phyloP scores from a whole-genome alignment of 2,113 vertebrate genomes.

The Athene cunicularia region DNA sequence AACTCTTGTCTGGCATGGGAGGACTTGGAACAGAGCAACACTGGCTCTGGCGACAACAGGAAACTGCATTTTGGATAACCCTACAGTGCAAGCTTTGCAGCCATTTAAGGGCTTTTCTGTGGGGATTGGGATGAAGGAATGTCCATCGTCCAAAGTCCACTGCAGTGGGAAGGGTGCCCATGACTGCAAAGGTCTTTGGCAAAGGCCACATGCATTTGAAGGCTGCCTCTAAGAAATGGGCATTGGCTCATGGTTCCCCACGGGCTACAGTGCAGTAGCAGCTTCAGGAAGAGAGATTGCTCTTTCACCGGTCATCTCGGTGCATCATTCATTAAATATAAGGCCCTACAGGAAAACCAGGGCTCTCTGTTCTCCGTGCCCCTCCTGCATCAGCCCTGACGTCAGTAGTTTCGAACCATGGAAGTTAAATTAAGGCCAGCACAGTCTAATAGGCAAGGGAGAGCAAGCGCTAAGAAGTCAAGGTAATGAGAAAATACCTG shows the following conservation, averaged over 20 bases:
- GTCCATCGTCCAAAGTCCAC: not conserved
- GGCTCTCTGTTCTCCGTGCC: not conserved
- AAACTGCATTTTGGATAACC: slow-evolving; percentile 10
- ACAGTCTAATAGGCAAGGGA: not conserved
- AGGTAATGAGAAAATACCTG: slow-evolving; percentile 23
- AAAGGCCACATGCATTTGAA: not conserved
- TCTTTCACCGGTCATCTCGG: not conserved
- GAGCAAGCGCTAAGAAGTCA: not conserved
- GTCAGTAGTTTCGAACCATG: not conserved
- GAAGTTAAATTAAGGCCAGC: not conserved
- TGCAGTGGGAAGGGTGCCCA: not conserved
- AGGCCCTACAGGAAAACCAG: not conserved
- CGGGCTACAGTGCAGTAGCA: not conserved
- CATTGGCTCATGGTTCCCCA: not conserved
- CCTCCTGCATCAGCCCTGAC: not conserved
- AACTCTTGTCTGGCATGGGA: not conserved
- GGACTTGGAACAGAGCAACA: not conserved
- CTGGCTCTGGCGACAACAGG: not conserved
- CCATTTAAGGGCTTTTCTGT: not conserved
- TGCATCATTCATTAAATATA: slow-evolving; percentile 34
- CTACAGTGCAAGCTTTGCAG: not conserved
- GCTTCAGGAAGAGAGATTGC: not conserved
- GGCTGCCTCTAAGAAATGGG: not conserved
- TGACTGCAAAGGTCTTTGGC: not conserved
- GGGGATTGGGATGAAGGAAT: not conserved